These are phyloP conservation scores for Passerculus sandwichensis DNA, from an alignment of 2,797 vertebrate genomes.

Conservation along the genomic window DNA sequence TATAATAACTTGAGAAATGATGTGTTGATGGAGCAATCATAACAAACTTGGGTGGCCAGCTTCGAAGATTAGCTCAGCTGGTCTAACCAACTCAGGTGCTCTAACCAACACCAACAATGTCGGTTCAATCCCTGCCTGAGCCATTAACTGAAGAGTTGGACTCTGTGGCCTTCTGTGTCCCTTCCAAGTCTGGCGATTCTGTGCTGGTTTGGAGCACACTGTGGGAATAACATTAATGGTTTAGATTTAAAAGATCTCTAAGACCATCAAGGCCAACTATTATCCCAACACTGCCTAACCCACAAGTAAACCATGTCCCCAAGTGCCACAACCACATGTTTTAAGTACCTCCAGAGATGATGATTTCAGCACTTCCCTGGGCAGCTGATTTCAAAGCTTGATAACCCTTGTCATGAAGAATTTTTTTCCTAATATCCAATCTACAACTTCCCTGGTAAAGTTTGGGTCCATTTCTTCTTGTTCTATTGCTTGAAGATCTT, in stretches of 20 bases:
- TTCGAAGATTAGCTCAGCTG: background rate
- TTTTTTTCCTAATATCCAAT: background rate
- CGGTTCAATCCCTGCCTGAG: background rate
- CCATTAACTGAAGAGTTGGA: background rate
- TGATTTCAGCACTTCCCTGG: background rate
- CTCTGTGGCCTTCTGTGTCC: background rate
- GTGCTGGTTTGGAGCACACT: background rate
- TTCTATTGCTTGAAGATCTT: background rate
- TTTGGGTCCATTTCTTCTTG: background rate
- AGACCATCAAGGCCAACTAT: background rate
- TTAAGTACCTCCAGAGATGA: background rate
- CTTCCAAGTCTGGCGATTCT: background rate
- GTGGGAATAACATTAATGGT: background rate
- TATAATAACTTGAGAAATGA: background rate
- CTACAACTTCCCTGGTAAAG: background rate
- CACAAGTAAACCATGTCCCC: background rate
- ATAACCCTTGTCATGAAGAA: background rate
- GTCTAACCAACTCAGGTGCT: background rate
- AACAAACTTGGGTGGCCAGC: background rate
- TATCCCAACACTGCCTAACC: background rate
- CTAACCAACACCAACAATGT: background rate
- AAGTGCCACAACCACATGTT: background rate
- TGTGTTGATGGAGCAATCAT: background rate
- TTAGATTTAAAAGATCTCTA: background rate
- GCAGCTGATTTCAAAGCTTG: background rate